Evolutionary conservation across 2,888 invertebrate genomes (phyloP).

Genomic region (Chesias legatella): DNA sequence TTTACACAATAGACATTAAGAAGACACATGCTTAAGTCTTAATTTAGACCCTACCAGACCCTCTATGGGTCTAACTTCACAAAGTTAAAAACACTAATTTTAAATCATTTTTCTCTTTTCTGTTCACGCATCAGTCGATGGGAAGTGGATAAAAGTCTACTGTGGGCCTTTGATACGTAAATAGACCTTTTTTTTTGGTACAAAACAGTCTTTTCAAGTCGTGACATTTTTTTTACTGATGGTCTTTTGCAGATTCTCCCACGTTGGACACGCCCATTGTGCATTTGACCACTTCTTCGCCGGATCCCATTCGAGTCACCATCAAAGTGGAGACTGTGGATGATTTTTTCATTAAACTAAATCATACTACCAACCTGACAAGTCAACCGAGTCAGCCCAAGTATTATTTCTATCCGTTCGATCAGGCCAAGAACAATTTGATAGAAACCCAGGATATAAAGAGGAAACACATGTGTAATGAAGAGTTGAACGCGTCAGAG

Average conservation of each 20-base stretch:
- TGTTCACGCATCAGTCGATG: constrained; percentile 70
- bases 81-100: no score
- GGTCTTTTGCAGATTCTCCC: constrained; percentile 52
- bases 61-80: no score
- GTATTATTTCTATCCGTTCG: constrained; percentile 79
- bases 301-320: constrained; percentile 75
- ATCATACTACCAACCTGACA: constrained; percentile 59
- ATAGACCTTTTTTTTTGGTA: constrained; percentile 33
- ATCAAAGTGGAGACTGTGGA: constrained; percentile 80
- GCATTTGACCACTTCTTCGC: constrained; percentile 84
- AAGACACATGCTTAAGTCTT: no score
- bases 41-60: no score
- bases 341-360: constrained; percentile 80
- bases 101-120: constrained; percentile 43
- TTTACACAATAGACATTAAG: no score
- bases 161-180: constrained; percentile 72
- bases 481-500: constrained; percentile 47
- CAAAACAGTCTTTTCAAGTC: neutral
- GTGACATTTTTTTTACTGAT: neutral
- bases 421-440: constrained; percentile 47
- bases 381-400: constrained; percentile 73
- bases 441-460: constrained; percentile 49
- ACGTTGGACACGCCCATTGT: constrained; percentile 80
- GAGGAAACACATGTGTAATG: constrained; percentile 80
- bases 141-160: constrained; percentile 63